These are phyloP conservation scores for Micromesistius poutassou DNA, from an alignment of 2,797 vertebrate species.

Conservation along the genomic window DNA sequence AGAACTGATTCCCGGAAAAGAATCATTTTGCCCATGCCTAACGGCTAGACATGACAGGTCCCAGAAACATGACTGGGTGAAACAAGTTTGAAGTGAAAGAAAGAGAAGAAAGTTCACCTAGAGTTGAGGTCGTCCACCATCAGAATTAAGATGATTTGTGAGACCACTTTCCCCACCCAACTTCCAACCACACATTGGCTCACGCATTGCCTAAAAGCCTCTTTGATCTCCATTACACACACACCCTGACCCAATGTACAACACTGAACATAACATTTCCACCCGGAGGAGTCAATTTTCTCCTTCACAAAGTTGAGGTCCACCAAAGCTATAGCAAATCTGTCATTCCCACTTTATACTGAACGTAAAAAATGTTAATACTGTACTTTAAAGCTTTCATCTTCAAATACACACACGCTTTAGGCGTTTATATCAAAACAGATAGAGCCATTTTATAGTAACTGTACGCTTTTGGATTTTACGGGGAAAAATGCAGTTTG, in stretches of 20 bases:
- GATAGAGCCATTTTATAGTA: background rate
- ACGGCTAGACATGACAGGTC: too few relatives aligned
- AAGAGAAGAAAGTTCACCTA: too few relatives aligned
- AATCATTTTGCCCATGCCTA: too few relatives aligned
- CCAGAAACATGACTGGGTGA: background rate
- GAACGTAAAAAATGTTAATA: background rate
- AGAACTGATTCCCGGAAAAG: too few relatives aligned
- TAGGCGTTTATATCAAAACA: background rate
- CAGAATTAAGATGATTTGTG: too few relatives aligned
- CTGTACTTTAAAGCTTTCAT: background rate
- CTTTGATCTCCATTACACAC: background rate
- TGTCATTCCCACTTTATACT: background rate
- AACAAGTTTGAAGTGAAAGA: too few relatives aligned
- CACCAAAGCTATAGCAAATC: background rate
- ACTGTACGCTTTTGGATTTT: background rate
- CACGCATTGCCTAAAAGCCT: conserved; percentile 1
- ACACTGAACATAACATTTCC: background rate
- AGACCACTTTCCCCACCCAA: background rate
- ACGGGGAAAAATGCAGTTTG: background rate
- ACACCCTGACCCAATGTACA: background rate
- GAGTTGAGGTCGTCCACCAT: too few relatives aligned
- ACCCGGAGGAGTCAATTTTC: background rate
- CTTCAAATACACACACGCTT: background rate
- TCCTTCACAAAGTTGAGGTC: too few relatives aligned
- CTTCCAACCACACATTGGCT: background rate